phyloP scores from a whole-genome alignment of 2,113 vertebrate genomes.

The Delphinus delphis region DNA sequence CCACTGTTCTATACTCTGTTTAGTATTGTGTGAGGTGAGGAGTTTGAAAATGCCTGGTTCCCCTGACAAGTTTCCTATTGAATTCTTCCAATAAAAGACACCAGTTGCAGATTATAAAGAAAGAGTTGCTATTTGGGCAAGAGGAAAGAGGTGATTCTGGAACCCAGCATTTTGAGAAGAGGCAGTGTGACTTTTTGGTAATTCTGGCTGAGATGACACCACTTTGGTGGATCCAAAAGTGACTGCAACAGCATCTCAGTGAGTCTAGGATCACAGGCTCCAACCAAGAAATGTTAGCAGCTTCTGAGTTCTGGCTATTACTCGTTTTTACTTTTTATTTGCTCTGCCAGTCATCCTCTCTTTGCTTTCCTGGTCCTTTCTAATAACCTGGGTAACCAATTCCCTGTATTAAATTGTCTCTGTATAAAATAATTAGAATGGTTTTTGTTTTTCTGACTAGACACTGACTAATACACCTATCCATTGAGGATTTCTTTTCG shows the following conservation, averaged over 20 bases:
- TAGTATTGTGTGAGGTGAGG: not conserved
- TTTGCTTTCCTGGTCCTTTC: not conserved
- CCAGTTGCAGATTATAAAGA: not conserved
- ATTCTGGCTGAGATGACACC: not conserved
- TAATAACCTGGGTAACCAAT: not conserved
- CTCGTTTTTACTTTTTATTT: not conserved
- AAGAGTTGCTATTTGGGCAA: not conserved
- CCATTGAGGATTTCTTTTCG: not conserved
- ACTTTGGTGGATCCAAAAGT: not conserved
- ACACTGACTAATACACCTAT: not conserved
- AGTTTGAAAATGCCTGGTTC: not conserved
- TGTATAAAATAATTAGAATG: not conserved
- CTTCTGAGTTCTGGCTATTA: not conserved
- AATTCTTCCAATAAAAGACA: not conserved
- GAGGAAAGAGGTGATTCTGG: not conserved
- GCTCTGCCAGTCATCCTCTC: not conserved
- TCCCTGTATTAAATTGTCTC: not conserved
- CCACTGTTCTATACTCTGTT: not conserved
- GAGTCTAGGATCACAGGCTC: not conserved
- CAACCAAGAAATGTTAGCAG: not conserved
- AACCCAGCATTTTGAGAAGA: not conserved
- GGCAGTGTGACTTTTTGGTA: not conserved
- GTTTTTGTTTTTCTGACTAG: not conserved
- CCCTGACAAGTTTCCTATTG: not conserved
- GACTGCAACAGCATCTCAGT: not conserved